phyloP scores from a whole-genome alignment of 1,140 invertebrate species.

The Panagrolaimus sp. region DNA sequence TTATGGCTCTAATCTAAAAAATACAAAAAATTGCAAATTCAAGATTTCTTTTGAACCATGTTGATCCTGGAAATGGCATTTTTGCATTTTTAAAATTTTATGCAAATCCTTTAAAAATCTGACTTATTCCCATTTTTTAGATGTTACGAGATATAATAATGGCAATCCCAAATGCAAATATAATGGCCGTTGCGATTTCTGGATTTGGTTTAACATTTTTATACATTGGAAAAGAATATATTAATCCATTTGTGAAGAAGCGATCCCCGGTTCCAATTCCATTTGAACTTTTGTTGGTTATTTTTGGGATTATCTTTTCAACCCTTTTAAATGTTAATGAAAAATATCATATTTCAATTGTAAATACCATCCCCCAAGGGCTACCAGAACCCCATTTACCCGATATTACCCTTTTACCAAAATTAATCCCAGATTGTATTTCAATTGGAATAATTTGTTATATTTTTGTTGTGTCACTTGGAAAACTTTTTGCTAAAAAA shows the following conservation, averaged over 20 bases:
- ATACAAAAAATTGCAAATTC: too few relatives aligned
- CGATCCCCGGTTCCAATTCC: conserved; percentile 19
- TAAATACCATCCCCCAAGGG: not conserved
- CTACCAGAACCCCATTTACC: not conserved
- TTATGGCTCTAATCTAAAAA: too few relatives aligned
- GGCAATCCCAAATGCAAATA: too few relatives aligned
- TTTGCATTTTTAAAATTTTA: too few relatives aligned
- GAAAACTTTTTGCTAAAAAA: conserved; percentile 80
- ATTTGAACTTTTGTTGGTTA: conserved; percentile 36
- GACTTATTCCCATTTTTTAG: too few relatives aligned
- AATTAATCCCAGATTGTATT: conserved; percentile 67
- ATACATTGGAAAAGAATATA: conserved; percentile 44
- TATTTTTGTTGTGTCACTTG: conserved; percentile 84
- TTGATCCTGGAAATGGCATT: too few relatives aligned
- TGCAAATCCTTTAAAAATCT: too few relatives aligned
- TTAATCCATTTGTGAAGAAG: conserved; percentile 35
- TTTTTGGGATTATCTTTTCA: conserved; percentile 63
- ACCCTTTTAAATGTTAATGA: conserved; percentile 52
- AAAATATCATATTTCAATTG: conserved; percentile 4
- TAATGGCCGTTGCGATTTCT: too few relatives aligned
- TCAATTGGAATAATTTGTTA: conserved; percentile 81
- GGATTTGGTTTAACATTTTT: conserved; percentile 34
- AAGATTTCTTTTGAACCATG: too few relatives aligned
- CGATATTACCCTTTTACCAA: conserved; percentile 54
- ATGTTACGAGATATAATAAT: too few relatives aligned